Percentiles rank a stretch among this genome's conserved stretches.
These are phyloP conservation scores for Stylophora pistillata DNA, from an alignment of 64 coral and sea anemone genomes.

Conservation along the genomic window DNA sequence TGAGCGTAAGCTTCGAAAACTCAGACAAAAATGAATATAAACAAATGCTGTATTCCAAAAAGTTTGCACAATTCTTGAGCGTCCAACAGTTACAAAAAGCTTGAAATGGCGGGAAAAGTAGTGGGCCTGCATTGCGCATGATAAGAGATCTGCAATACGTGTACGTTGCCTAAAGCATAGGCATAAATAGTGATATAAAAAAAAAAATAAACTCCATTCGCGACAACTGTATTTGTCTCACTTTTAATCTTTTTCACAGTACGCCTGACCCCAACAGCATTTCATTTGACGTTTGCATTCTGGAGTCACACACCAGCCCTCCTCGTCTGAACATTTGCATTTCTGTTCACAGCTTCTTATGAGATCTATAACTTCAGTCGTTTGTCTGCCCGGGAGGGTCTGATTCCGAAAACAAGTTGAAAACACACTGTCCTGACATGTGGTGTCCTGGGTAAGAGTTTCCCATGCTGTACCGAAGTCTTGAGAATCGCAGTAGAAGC, in stretches of 20 bases:
- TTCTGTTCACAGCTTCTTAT: slow-evolving; percentile 67
- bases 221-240: not conserved
- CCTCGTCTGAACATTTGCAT: slow-evolving; percentile 71
- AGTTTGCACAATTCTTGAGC: too few species aligned
- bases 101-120: too few species aligned
- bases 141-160: too few species aligned
- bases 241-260: slow-evolving; percentile 51
- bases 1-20: too few species aligned
- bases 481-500: slow-evolving; percentile 85
- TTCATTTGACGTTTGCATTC: slow-evolving; percentile 56
- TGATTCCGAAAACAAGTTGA: slow-evolving; percentile 72
- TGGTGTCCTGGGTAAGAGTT: slow-evolving; percentile 52
- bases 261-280: slow-evolving; percentile 80
- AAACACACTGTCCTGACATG: slow-evolving; percentile 71
- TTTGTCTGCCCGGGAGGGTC: slow-evolving; percentile 67
- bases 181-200: not conserved
- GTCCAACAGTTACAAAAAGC: too few species aligned
- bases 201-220: not conserved
- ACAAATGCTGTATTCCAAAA: too few species aligned
- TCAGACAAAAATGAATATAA: too few species aligned
- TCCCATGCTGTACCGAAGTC: slow-evolving; percentile 74
- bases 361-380: slow-evolving; percentile 79
- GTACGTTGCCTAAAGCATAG: too few species aligned
- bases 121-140: too few species aligned
- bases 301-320: slow-evolving; percentile 64